Base-by-base conservation (phyloP, 2,113 vertebrate genomes). In the Ursus arctos region DNA sequence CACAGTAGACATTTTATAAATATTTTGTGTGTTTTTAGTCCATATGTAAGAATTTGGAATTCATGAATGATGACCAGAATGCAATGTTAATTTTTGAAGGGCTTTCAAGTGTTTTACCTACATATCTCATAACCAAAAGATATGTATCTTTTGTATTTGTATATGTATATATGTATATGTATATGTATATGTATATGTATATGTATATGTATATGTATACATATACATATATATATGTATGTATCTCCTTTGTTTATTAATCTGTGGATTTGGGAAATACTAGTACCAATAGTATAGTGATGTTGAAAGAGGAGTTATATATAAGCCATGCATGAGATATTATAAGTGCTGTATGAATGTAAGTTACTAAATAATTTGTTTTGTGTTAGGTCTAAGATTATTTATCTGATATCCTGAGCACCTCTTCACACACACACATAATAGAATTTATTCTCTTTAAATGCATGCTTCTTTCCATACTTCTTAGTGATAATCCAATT, bases 391-490 rank as follows among this genome's bases (percentile, higher is more conserved):
- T 2, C 7, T 82, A 57, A 72, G 6, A 65, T 88, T 63, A 77
- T 88, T 79, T 51, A 43, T 47, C 4, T 65, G 61, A 1, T 67
- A 81, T 61, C 2, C 28, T 95, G n/a, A 83, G 15, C 4, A 91
- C 9, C 21, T 79, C 3, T 63, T 2, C 24, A 40, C 12, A 7
- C 18, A 43, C 43, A 93, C 8, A 90, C 3, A 57, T 59, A 76
- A 79, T 24, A 36, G 2, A 84, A 84, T 88, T 84, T 79, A 57
- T 24, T 80, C 19, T 51, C n/a, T 93, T 92, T 81, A 93, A 95
- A 31, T 82, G 19, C 5, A 33, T 61, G 55, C 1, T 57, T 12
- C 4, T 65, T 94, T 91, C 57, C 33, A 87, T 59, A 40, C 1
- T 8, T 63, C 24, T 93, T 88, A 4, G 43, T 74, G 11, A 57